These are phyloP conservation scores for Corythaixoides concolor DNA, from an alignment of 2,113 vertebrate genomes.

Conservation along the genomic window DNA sequence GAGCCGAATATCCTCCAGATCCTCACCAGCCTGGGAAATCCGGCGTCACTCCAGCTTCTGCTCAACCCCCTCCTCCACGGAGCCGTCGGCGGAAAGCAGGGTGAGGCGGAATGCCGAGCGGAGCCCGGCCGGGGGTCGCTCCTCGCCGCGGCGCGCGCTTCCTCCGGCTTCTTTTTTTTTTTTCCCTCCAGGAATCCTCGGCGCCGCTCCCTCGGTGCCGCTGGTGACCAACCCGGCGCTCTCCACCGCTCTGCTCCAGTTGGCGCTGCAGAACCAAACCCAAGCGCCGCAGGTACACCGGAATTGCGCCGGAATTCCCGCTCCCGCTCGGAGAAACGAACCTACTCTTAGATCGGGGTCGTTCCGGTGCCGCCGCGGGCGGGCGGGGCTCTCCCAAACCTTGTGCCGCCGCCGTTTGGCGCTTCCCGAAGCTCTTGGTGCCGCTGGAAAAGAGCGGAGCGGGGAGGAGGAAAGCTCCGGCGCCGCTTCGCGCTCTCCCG, in stretches of 20 bases:
- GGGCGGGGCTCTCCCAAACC: too few relatives aligned
- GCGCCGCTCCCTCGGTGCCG: conserved; percentile 81
- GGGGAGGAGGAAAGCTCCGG: too few relatives aligned
- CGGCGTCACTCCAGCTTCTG: conserved; percentile 87
- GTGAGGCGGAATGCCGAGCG: conserved; percentile 4
- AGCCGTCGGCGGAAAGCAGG: conserved; percentile 79
- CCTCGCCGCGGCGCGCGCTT: background rate
- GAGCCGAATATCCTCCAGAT: conserved; percentile 90
- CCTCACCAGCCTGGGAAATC: conserved; percentile 85
- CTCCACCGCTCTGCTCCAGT: conserved; percentile 84
- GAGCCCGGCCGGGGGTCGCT: accelerated
- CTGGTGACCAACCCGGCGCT: conserved; percentile 83
- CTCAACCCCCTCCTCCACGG: conserved; percentile 83
- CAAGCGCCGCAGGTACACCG: conserved; percentile 83
- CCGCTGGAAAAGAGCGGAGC: too few relatives aligned
- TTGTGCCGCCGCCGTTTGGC: too few relatives aligned
- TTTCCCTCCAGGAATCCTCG: conserved; percentile 82
- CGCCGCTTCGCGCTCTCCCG: too few relatives aligned
- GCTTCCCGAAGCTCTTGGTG: too few relatives aligned
- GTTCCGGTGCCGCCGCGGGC: too few relatives aligned
- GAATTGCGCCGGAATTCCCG: too few relatives aligned
- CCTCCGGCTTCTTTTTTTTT: background rate
- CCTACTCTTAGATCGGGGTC: too few relatives aligned
- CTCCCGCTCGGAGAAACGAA: too few relatives aligned
- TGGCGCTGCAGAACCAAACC: conserved; percentile 87